Conservation (phyloP, 2,113 vertebrate species). For the Gobiocypris rarus region DNA sequence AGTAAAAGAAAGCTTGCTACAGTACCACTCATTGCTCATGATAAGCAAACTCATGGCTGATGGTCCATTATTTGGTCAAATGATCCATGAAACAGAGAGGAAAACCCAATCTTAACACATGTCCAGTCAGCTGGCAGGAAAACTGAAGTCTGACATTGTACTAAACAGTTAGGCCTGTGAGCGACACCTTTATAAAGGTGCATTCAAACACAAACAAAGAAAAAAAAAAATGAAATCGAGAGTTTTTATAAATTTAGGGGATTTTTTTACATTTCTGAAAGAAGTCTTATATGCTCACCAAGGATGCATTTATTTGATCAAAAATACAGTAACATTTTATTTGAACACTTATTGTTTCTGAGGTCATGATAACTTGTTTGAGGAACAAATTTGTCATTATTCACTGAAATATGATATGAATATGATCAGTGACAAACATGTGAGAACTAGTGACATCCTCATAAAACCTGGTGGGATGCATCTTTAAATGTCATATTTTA, state of each 20-base stretch:
- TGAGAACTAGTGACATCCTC: background rate
- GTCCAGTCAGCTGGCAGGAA: background rate
- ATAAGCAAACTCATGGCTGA: slow-evolving; percentile 17
- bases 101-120: background rate
- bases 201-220: background rate
- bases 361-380: background rate
- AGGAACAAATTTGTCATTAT: background rate
- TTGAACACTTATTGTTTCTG: too few relatives aligned
- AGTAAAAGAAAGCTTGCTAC: slow-evolving; percentile 5
- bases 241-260: background rate
- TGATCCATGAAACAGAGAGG: background rate
- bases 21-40: background rate
- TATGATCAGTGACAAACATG: background rate
- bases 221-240: background rate
- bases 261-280: background rate
- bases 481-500: background rate
- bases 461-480: background rate
- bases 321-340: too few relatives aligned
- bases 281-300: background rate
- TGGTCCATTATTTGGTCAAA: slow-evolving; percentile 13
- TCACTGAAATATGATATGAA: background rate
- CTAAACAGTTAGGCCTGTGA: background rate
- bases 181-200: background rate
- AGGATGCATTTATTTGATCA: too few relatives aligned
- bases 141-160: background rate